Evolutionary conservation across 2,888 invertebrate species (phyloP).

Genomic region (Leptopilina myrica): DNA sequence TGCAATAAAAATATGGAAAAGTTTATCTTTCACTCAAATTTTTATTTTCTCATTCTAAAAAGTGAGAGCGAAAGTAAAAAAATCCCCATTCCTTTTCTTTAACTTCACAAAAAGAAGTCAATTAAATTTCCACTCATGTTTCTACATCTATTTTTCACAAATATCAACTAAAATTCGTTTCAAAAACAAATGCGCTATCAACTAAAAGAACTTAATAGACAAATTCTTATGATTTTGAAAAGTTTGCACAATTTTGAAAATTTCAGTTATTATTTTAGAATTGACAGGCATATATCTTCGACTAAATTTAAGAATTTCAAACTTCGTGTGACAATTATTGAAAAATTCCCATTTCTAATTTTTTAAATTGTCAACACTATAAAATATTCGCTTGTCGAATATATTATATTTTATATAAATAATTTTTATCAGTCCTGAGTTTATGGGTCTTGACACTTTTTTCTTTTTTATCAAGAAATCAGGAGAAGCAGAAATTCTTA

Average conservation of each 20-base stretch:
- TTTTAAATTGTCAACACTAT: not conserved
- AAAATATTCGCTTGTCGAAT: not conserved
- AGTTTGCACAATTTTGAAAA: not conserved
- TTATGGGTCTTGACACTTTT: slow-evolving; percentile 5
- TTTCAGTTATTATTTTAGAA: slow-evolving; percentile 2
- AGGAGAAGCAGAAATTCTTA: not conserved
- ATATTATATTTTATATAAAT: not conserved
- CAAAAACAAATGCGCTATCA: too few species aligned
- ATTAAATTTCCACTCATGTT: too few species aligned
- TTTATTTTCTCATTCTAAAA: too few species aligned
- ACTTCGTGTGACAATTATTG: not conserved
- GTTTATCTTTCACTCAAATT: not conserved
- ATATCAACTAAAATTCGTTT: too few species aligned
- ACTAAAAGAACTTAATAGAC: too few species aligned
- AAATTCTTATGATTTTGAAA: too few species aligned
- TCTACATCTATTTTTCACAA: too few species aligned
- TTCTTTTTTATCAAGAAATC: not conserved
- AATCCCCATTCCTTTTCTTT: too few species aligned
- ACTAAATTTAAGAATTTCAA: not conserved
- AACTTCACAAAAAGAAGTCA: too few species aligned
- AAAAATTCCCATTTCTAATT: not conserved
- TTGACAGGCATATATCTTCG: not conserved
- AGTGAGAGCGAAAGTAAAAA: too few species aligned
- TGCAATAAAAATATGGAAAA: not conserved
- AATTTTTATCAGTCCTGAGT: slow-evolving; percentile 2